Base-by-base conservation (phyloP, 2,797 vertebrate genomes). In the Hyperoplus immaculatus region DNA sequence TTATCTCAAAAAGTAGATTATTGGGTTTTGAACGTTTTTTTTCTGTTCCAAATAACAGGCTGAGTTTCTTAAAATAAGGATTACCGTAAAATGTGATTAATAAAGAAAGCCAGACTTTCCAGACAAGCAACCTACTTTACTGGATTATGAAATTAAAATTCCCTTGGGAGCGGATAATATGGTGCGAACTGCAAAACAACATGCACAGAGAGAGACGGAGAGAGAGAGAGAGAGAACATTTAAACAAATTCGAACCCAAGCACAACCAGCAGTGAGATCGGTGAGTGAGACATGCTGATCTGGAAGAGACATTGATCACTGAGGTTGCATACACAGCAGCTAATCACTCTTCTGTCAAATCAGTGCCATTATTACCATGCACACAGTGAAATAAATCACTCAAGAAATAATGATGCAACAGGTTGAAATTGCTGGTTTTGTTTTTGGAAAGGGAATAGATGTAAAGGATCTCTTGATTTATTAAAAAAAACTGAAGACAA, bases 11-110 rank as follows among this genome's bases (percentile, higher is more conserved):
- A 85, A 49, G 60, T 74, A 67, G 69, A 85, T 87, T 85, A 85
- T 55, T 73, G n/a, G 14, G 51, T 85, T 45, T 70, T 73, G 65
- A 77, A 77, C 70, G 71, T 51, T 45, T 47, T 51, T 45, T 47
- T 54, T 85, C 58, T 78, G 78, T 74, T 84, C 78, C 61, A 83
- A 80, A 81, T 78, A 88, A 78, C 65, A 81, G 39, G 70, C 76
- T 66, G 78, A 77, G 57, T 77, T 84, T 80, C 68, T 77, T 75
- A 81, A 84, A 69, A 16, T 69, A 47, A 72, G 67, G 57, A 87
- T 87, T 87, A 81, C 16, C 0, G 41, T 51, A 53, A 80, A 85
- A 46, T 85, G 59, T 69, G 61, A 75, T 83, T 69, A 78, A 69
- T 54, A 39, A 59, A 58, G 14, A 45, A 77, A 62, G 69, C 55